Conservation (phyloP, 2,888 invertebrate genomes). For the Mesorhabditis spiculigera region DNA sequence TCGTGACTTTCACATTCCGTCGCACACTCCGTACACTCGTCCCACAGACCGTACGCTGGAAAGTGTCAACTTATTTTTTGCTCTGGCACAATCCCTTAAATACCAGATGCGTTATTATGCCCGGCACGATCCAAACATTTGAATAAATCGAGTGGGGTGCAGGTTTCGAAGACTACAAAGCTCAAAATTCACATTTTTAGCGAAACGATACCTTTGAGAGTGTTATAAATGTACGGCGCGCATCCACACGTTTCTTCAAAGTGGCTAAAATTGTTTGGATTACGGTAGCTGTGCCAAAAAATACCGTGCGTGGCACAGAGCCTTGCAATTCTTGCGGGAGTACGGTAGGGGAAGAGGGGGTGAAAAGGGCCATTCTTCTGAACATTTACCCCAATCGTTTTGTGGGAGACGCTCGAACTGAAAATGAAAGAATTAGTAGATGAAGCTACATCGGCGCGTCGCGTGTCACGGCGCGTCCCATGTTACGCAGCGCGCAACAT, state of each 20-base stretch:
- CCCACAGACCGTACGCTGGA: not conserved
- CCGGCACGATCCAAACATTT: conserved; percentile 10
- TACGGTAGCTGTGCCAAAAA: conserved; percentile 16
- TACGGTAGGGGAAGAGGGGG: conserved; percentile 19
- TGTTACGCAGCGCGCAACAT: not conserved
- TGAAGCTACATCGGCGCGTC: not conserved
- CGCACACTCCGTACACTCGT: conserved; percentile 28
- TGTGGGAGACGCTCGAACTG: conserved; percentile 31
- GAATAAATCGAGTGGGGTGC: conserved; percentile 9
- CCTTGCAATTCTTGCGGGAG: conserved; percentile 25
- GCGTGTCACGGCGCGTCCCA: not conserved
- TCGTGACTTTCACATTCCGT: conserved; percentile 40
- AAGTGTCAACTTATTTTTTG: no score
- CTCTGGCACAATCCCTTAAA: no score
- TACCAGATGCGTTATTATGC: not conserved
- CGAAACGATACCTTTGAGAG: not conserved
- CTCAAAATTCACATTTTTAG: not conserved
- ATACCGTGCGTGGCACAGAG: conserved; percentile 27
- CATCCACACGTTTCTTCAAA: conserved; percentile 28
- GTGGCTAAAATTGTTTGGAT: not conserved
- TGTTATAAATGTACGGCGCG: conserved; percentile 35
- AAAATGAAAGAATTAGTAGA: not conserved
- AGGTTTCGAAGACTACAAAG: not conserved
- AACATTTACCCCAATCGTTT: conserved; percentile 34
- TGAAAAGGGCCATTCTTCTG: conserved; percentile 25